Conservation (phyloP, 2,113 vertebrate species). For the Cygnus atratus region DNA sequence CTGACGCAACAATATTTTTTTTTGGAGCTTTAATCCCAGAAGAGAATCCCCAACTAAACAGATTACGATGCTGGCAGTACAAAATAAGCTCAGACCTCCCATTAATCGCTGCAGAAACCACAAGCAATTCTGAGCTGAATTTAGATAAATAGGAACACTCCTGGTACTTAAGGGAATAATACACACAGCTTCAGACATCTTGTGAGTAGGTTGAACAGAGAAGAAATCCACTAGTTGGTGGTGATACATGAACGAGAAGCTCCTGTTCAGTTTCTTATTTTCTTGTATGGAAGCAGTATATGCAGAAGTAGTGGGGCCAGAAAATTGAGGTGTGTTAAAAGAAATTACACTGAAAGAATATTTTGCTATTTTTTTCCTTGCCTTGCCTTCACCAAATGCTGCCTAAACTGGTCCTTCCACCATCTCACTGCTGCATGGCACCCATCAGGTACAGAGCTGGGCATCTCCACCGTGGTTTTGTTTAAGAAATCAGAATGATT, state of each 20-base stretch:
- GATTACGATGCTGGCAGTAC: background rate
- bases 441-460: accelerated
- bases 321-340: background rate
- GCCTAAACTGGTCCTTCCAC: background rate
- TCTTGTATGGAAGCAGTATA: background rate
- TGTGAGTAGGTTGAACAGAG: slow-evolving; percentile 45
- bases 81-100: background rate
- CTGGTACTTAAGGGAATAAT: slow-evolving; percentile 26
- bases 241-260: background rate
- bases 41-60: slow-evolving; percentile 41
- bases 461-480: accelerated
- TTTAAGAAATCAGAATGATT: background rate
- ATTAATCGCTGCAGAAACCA: background rate
- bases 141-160: background rate
- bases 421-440: background rate
- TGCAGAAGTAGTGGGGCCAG: background rate
- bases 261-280: background rate
- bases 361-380: background rate
- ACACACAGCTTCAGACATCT: slow-evolving; percentile 24
- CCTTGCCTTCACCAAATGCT: background rate
- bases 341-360: background rate
- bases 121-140: slow-evolving; percentile 24
- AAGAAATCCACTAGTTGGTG: slow-evolving; percentile 6
- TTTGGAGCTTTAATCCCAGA: slow-evolving; percentile 21
- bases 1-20: background rate